Base-by-base conservation (phyloP, 1,140 invertebrate genomes). In the Physella acuta region DNA sequence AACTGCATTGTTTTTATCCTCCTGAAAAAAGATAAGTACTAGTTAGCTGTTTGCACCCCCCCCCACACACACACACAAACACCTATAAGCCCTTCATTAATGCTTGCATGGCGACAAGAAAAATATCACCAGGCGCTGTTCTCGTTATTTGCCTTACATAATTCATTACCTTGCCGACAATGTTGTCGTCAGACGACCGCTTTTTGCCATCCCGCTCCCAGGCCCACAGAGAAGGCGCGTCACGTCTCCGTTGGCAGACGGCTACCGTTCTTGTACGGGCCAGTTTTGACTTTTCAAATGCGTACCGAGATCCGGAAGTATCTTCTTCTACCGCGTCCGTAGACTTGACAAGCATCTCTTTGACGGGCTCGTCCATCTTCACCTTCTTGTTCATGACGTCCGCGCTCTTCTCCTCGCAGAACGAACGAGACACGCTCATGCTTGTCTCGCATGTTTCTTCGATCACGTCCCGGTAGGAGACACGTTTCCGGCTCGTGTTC, bases 191-290 rank as follows among this genome's bases (percentile, higher is more conserved):
- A 11, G 66, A 68, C 4, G 39, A 68, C 1, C 39, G 34, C 37
- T 49, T 68, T 20, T 30, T 68, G 20, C 37, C 55, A 26, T 68
- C 56, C 33, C 37, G 8, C 16, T 59, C 34, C 66, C 66, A 68
- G 3, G 55, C 66, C 66, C 53, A 60, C 36, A 60, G 28, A 14
- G 56, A 26, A 3, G 36, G 53, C 17, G 37, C 17, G 1, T 49
- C 34, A 8, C 31, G 5, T 2, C 65, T 49, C 11, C 64, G 65
- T 30, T 63, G 52, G 36, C 71, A 72, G 3, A 63, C 71, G 2
- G 61, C 71, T 36, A 72, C 62, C 31, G 71, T 72, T 33, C 56
- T 26, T 20, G 71, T 68, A 2, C 71, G 65, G 8, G 53, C 61
- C 61, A 72, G 56, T 56, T 61, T 68, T 2, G 62, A 62, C 31